Percentiles rank a stretch among this genome's conserved stretches.
These are phyloP conservation scores for Cairina moschata DNA, from an alignment of 2,113 vertebrate genomes.

Conservation along the genomic window DNA sequence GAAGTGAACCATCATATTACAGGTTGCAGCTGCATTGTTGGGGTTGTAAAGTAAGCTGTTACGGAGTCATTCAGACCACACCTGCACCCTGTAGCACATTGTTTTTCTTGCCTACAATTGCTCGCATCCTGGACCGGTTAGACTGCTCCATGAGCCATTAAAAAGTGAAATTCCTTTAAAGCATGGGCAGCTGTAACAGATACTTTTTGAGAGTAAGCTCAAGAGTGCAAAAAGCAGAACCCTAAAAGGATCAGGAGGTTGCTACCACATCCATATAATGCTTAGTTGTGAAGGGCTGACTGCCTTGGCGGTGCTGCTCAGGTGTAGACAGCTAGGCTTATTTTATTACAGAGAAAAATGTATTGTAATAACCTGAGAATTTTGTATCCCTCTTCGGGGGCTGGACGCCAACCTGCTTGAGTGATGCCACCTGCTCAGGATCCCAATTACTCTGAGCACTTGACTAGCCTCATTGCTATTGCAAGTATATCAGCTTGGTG, in stretches of 20 bases:
- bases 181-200: neutral
- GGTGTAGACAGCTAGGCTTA: neutral
- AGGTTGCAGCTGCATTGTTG: neutral
- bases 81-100: constrained; percentile 2
- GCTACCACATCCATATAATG: no score
- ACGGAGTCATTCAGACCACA: neutral
- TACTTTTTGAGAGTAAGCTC: neutral
- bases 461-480: neutral
- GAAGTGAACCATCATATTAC: neutral
- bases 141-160: neutral
- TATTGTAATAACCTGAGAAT: neutral
- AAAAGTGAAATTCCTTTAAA: neutral
- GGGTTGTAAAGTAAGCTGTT: neutral
- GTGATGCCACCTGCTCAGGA: neutral
- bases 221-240: neutral
- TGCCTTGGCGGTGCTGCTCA: neutral
- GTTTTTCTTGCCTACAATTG: constrained; percentile 12
- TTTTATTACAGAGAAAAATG: neutral
- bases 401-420: neutral
- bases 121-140: constrained; percentile 20
- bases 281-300: neutral
- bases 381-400: neutral
- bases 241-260: neutral
- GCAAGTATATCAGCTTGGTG: neutral
- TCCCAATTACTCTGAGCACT: neutral